phyloP scores from a whole-genome alignment of 2,888 invertebrate genomes.

The Lithophane socia region DNA sequence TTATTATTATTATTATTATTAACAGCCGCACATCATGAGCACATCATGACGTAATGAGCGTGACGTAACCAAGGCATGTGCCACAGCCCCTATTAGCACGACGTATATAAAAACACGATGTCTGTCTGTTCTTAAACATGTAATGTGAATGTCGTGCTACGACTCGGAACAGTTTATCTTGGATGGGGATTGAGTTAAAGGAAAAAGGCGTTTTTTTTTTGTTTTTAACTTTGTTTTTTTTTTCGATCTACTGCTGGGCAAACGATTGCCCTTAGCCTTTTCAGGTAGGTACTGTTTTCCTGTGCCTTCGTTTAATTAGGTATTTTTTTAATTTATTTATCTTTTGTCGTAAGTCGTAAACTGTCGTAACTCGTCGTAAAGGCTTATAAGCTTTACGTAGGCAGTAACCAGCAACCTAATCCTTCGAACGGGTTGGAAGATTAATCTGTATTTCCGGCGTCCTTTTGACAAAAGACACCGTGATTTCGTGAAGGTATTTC shows the following conservation, averaged over 20 bases:
- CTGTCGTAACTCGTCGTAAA: background rate
- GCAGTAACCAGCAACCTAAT: background rate
- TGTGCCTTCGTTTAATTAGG: background rate
- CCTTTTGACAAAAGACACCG: background rate
- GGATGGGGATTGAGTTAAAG: constrained; percentile 5
- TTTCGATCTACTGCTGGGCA: too few species aligned
- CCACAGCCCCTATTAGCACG: constrained; percentile 38
- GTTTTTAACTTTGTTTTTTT: background rate
- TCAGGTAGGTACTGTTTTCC: background rate
- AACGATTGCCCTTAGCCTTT: too few species aligned
- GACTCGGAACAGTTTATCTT: constrained; percentile 41
- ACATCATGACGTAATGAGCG: constrained; percentile 27
- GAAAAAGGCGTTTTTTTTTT: constrained; percentile 23
- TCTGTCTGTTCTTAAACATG: constrained; percentile 43
- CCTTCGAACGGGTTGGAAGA: background rate
- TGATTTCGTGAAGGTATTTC: background rate
- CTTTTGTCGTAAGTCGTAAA: background rate
- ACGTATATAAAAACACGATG: constrained; percentile 48
- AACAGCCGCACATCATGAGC: background rate
- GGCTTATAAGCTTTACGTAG: background rate
- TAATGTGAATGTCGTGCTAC: constrained; percentile 44
- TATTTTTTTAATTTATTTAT: background rate
- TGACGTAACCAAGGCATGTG: constrained; percentile 41
- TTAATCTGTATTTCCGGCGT: background rate
- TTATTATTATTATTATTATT: too few species aligned